A percentile compares a stretch with the other conserved stretches of the same genome.
These are phyloP conservation scores for Aleiodes sp. DNA, from an alignment of 1,140 invertebrate species.

Conservation along the genomic window DNA sequence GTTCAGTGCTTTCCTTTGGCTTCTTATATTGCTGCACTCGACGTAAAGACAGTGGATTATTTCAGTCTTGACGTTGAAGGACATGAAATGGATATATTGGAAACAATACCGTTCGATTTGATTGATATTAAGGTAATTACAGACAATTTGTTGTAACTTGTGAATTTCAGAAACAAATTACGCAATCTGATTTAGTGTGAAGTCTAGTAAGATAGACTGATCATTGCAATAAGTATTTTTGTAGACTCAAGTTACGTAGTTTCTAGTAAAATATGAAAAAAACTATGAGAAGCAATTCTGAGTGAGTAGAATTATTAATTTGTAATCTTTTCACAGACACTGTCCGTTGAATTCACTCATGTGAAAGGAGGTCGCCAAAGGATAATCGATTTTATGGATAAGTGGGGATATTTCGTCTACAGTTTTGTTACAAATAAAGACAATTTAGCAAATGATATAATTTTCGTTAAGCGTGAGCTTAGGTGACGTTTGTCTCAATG, in stretches of 20 bases:
- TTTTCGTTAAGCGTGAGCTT: conserved; percentile 64
- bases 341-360: conserved; percentile 64
- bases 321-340: conserved; percentile 40
- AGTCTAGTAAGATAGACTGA: too few species aligned
- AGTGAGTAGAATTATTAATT: not conserved
- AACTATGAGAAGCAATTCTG: too few species aligned
- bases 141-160: not conserved
- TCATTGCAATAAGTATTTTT: too few species aligned
- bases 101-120: conserved; percentile 67
- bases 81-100: conserved; percentile 66
- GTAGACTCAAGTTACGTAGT: too few species aligned
- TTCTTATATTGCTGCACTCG: conserved; percentile 63
- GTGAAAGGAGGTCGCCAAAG: conserved; percentile 45
- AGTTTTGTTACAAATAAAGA: conserved; percentile 54
- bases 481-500: too few species aligned
- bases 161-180: not conserved
- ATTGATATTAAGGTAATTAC: conserved; percentile 59
- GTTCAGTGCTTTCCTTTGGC: conserved; percentile 69
- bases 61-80: conserved; percentile 69
- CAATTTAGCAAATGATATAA: conserved; percentile 64
- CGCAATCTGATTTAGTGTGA: too few species aligned
- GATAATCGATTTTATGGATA: conserved; percentile 55
- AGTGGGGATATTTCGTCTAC: conserved; percentile 54
- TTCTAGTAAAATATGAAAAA: too few species aligned
- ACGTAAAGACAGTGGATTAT: conserved; percentile 60